Conservation (phyloP, 2,888 invertebrate species). For the Barypeithes pellucidus region DNA sequence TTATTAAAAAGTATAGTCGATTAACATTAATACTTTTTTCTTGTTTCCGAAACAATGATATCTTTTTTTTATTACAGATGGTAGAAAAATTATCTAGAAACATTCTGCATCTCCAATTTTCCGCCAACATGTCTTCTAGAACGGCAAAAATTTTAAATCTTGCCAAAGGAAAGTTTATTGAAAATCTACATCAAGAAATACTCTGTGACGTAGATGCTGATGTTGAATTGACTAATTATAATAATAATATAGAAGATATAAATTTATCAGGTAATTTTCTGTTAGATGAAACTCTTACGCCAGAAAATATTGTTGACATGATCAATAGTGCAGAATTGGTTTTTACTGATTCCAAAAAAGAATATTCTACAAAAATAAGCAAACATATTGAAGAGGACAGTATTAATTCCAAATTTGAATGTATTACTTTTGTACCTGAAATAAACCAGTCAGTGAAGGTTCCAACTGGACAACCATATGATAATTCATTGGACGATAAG, state of each 20-base stretch:
- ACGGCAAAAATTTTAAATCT: conserved; percentile 15
- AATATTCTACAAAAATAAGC: background rate
- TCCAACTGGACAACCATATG: background rate
- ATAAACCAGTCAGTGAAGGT: background rate
- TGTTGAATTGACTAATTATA: conserved; percentile 2
- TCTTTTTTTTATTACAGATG: background rate
- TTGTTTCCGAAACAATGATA: background rate
- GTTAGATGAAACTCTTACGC: conserved; percentile 12
- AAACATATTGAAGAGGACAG: background rate
- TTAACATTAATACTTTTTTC: too few relatives aligned
- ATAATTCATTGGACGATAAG: background rate
- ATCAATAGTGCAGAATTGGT: conserved; percentile 21
- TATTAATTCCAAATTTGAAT: background rate
- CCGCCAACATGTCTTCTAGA: background rate
- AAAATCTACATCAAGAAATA: conserved; percentile 7
- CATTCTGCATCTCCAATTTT: too few relatives aligned
- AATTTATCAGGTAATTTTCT: conserved; percentile 20
- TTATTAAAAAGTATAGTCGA: too few relatives aligned
- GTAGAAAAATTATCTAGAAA: background rate
- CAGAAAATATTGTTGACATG: conserved; percentile 17
- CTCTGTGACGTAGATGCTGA: background rate
- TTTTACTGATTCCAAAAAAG: conserved; percentile 11
- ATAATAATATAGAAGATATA: conserved; percentile 4
- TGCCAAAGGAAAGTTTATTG: conserved; percentile 11
- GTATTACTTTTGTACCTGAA: background rate